Base-by-base conservation (phyloP, 2,797 vertebrate species). In the Microctenopoma stevenorrisi region DNA sequence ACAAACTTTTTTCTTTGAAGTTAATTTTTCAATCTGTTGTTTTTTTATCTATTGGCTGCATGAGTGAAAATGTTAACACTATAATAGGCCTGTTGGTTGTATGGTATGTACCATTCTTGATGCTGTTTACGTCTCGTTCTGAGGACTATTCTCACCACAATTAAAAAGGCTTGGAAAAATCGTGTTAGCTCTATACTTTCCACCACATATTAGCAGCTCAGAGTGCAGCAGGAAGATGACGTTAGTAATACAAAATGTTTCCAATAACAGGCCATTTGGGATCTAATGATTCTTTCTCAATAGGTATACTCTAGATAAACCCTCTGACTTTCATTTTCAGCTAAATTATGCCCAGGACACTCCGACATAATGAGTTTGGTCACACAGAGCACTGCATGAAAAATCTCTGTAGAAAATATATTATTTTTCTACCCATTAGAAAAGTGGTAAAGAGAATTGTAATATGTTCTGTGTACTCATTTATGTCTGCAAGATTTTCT, bases 351-450 rank as follows among this genome's bases (percentile, higher is more conserved):
- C 40, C 44, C 4, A 9, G 0, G 13, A 37, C 42, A 14, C 50
- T 28, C n/a, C 18, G 33, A 33, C 15, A 63, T 50, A 76, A 50
- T 53, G 26, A 44, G 48, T 74, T 67, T 58, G 50, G 16, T 66
- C 76, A 65, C n/a, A 2, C 42, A 60, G 66, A 59, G 80, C 49
- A 4, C 47, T 47, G 56, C 46, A 37, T 61, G 56, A 76, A 68
- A 70, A 72, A 66, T 28, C 26, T 64, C 51, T 50, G 52, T 28
- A 50, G 58, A 33, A 56, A 69, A 60, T 60, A 43, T 52, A 26
- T 38, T 22, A 72, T 74, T 64, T 35, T 68, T 76, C 58, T 4
- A 55, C 35, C 56, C 60, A 81, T 84, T 77, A 71, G 16, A 74
- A 62, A 18, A 25, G 71, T 52, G n/a, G 43, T 65, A 58, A 79